phyloP scores from a whole-genome alignment of 2,113 vertebrate genomes.

The Mystacornis crossleyi region DNA sequence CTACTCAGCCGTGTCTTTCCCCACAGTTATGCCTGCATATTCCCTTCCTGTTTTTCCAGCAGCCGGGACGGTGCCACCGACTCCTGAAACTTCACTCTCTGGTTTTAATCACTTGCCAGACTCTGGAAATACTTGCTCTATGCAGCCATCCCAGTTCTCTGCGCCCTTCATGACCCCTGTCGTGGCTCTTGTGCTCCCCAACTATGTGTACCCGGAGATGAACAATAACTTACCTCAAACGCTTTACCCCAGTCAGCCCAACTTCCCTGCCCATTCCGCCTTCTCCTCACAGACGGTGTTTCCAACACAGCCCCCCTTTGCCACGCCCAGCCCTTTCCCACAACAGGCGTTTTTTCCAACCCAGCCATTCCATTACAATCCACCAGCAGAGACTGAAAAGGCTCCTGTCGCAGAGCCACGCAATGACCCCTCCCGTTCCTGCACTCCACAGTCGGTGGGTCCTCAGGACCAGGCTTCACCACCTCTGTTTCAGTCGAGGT shows the following conservation, averaged over 20 bases:
- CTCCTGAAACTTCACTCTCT: slow-evolving; percentile 62
- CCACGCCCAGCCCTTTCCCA: slow-evolving; percentile 57
- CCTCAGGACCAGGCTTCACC: slow-evolving; percentile 76
- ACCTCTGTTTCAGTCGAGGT: slow-evolving; percentile 86
- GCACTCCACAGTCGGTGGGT: slow-evolving; percentile 74
- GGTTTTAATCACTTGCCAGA: slow-evolving; percentile 71
- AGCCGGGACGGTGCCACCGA: slow-evolving; percentile 42
- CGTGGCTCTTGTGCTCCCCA: slow-evolving; percentile 86
- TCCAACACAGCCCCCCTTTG: slow-evolving; percentile 70
- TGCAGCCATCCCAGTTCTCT: slow-evolving; percentile 72
- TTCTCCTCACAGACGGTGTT: slow-evolving; percentile 66
- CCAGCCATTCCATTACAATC: slow-evolving; percentile 70
- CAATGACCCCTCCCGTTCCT: slow-evolving; percentile 72
- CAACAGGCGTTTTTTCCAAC: slow-evolving; percentile 52
- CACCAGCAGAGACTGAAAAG: slow-evolving; percentile 67
- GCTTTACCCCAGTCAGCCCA: slow-evolving; percentile 75
- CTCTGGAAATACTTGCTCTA: slow-evolving; percentile 65
- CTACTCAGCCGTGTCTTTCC: slow-evolving; percentile 81
- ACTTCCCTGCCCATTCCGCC: slow-evolving; percentile 60
- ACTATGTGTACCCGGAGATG: slow-evolving; percentile 79
- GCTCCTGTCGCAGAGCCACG: slow-evolving; percentile 30
- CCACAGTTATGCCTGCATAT: slow-evolving; percentile 81
- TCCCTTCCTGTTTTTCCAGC: slow-evolving; percentile 81
- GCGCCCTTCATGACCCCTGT: slow-evolving; percentile 84
- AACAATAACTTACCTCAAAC: slow-evolving; percentile 65